Base-by-base conservation (phyloP, 92 coral and sea anemone species). In the Parazoanthus swiftii region DNA sequence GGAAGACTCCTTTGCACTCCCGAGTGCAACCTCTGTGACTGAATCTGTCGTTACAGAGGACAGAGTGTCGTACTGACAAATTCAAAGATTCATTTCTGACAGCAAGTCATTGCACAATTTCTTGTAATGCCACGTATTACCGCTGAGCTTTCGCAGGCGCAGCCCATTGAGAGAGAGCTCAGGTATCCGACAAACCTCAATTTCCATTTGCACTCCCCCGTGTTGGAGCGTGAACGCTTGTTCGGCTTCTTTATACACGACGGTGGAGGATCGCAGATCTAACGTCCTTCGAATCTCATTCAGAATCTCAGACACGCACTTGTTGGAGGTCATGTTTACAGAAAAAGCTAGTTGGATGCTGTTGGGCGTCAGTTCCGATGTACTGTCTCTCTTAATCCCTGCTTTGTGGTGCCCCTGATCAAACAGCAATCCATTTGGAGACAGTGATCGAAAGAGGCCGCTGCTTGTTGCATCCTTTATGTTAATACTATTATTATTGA, bases 51-150 rank as follows among this genome's bases (percentile, higher is more conserved):
- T 39, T 37, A 33, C 43, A 33, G 65, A 42, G 46, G 35, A 79
- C n/a, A 23, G 72, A 6, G 38, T 23, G 37, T 18, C 46, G 51
- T 81, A 18, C 13, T 54, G 38, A 14, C 75, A 13, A 51, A 5
- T 51, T 93, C 89, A 97, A 88, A 97, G 86, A 89, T 97, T 92
- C 97, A 97, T 95, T 79, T 92, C 97, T n/a, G 94, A 88, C 8
- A 97, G 85, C 75, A 97, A 83, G 46, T 97, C 99, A 77, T 95
- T 96, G 67, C 98, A 97, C 23, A 95, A 92, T 83, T 94, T 95
- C 85, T 92, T 97, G 93, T 97, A 97, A 71, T 97, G 94, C 99
- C 99, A 97, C 79, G 87, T 90, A 86, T 97, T 89, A 43, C 99
- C 99, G 88, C 98, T 94, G 89, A 97, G 93, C 50, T 96, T 93